phyloP scores from a whole-genome alignment of 2,113 vertebrate species.

The Ailuropoda melanoleuca region DNA sequence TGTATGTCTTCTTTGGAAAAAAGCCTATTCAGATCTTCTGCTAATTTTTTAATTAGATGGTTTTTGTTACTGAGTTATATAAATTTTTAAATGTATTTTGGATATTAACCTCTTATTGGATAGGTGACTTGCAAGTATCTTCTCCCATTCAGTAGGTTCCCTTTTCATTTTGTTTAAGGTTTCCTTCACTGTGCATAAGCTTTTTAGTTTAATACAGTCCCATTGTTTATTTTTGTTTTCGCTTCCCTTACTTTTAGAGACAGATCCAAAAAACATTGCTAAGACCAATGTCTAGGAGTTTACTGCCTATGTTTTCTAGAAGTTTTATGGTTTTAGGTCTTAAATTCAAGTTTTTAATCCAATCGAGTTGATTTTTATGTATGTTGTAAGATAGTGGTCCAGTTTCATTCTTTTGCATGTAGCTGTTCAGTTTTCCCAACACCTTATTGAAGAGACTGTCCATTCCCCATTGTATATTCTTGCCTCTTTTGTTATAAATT shows the following conservation, averaged over 20 bases:
- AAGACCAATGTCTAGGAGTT: neutral
- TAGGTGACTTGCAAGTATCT: neutral
- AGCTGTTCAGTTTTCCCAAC: neutral
- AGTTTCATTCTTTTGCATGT: neutral
- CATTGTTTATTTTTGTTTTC: neutral
- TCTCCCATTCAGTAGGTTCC: neutral
- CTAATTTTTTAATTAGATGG: neutral
- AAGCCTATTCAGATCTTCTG: neutral
- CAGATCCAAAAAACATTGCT: neutral
- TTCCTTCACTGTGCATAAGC: neutral
- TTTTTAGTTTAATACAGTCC: neutral
- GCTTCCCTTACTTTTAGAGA: neutral
- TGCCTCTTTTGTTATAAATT: neutral
- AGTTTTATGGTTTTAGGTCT: neutral
- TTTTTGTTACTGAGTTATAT: neutral
- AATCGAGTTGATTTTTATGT: neutral
- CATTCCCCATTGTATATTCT: neutral
- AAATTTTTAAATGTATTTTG: neutral
- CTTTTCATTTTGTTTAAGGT: neutral
- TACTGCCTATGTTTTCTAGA: neutral
- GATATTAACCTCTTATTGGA: neutral
- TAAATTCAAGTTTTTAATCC: neutral
- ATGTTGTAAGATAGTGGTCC: neutral
- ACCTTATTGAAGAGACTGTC: neutral
- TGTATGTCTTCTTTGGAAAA: neutral